Conservation (phyloP, 2,113 vertebrate genomes). For the Cynoglossus semilaevis region DNA sequence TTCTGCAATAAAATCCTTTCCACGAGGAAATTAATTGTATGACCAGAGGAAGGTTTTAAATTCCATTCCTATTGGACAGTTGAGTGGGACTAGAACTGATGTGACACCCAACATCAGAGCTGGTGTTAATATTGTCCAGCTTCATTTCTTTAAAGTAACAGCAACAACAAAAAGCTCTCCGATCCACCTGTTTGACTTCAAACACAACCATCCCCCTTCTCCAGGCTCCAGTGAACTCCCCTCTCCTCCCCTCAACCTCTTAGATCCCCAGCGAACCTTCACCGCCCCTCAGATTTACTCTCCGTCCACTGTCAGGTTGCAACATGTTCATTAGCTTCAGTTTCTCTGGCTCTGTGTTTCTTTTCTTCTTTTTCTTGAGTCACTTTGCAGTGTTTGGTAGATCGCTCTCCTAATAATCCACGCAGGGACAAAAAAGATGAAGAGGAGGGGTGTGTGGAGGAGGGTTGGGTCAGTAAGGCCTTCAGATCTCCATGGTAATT, state of each 20-base stretch:
- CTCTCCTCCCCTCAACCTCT: constrained; percentile 23
- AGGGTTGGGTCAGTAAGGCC: constrained; percentile 28
- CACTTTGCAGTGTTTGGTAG: constrained; percentile 36
- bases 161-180: too few relatives aligned
- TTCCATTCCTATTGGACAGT: too few relatives aligned
- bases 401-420: constrained; percentile 44
- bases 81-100: too few relatives aligned
- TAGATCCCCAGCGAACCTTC: constrained; percentile 55
- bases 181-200: too few relatives aligned
- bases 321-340: constrained; percentile 70
- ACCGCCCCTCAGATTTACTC: constrained; percentile 50
- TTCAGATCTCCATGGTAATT: constrained; percentile 55
- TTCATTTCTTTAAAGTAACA: too few relatives aligned
- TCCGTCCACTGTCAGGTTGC: constrained; percentile 45
- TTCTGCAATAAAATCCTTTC: too few relatives aligned
- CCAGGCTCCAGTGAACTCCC: constrained; percentile 8
- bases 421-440: constrained; percentile 40
- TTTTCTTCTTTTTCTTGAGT: constrained; percentile 28
- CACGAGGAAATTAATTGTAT: too few relatives aligned
- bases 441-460: constrained; percentile 21
- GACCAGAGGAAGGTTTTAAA: too few relatives aligned
- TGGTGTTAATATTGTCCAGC: too few relatives aligned
- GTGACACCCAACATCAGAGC: too few relatives aligned
- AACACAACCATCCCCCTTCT: neutral
- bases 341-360: constrained; percentile 36